Conservation (phyloP, 2,797 vertebrate genomes). For the Manis javanica region DNA sequence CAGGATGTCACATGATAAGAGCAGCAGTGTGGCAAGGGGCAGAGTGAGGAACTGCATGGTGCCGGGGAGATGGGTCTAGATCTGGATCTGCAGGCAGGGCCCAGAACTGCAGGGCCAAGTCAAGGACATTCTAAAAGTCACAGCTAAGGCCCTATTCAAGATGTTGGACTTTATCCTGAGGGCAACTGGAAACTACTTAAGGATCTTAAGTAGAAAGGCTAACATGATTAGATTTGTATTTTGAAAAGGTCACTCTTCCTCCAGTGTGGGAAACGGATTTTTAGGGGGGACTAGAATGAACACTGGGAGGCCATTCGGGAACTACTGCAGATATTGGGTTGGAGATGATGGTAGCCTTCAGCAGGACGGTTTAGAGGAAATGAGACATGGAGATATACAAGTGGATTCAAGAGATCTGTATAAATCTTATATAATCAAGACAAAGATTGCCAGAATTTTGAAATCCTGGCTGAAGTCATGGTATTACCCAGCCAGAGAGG, state of each 20-base stretch:
- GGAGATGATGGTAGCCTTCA: neutral
- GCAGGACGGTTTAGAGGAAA: neutral
- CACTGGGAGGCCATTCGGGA: neutral
- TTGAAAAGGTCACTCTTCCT: conserved; percentile 52
- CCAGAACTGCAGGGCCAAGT: neutral
- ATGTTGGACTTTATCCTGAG: conserved; percentile 70
- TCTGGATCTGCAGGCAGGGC: neutral
- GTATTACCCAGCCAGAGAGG: neutral
- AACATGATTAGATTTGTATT: conserved; percentile 72
- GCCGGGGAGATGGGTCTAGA: neutral
- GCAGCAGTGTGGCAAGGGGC: neutral
- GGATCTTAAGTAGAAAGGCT: conserved; percentile 69
- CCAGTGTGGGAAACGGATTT: conserved; percentile 54
- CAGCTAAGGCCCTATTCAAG: conserved; percentile 56
- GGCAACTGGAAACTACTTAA: conserved; percentile 69
- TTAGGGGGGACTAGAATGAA: conserved; percentile 18
- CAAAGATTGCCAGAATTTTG: neutral
- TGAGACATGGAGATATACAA: neutral
- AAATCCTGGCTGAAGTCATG: neutral
- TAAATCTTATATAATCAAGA: neutral
- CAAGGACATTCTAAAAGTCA: conserved; percentile 60
- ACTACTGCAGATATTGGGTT: neutral
- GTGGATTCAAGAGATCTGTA: neutral
- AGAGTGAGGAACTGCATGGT: neutral
- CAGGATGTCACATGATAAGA: neutral